Conservation (phyloP, 2,888 invertebrate species). For the Julus scandinavius region DNA sequence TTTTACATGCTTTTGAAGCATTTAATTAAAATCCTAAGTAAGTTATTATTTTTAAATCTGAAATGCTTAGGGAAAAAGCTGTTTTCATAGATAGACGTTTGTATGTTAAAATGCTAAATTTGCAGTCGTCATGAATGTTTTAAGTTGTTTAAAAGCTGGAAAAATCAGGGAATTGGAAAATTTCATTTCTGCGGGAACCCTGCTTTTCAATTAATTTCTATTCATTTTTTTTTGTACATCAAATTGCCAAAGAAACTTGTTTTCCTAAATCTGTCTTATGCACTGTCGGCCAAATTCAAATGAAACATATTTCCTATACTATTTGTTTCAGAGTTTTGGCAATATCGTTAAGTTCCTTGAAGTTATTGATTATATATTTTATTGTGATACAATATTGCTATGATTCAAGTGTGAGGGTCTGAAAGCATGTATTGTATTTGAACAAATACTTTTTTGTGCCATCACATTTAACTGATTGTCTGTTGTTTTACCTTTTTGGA, state of each 20-base stretch:
- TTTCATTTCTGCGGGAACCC: not conserved
- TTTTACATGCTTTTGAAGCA: too few species aligned
- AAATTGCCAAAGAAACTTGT: conserved; percentile 10
- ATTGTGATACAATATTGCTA: not conserved
- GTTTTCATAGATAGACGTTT: too few species aligned
- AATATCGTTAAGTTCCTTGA: not conserved
- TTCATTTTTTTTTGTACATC: not conserved
- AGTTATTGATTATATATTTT: not conserved
- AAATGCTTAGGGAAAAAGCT: too few species aligned
- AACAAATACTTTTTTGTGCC: not conserved
- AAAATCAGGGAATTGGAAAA: not conserved
- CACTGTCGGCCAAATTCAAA: not conserved
- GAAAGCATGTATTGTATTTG: not conserved
- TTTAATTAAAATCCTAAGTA: too few species aligned
- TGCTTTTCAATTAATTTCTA: not conserved
- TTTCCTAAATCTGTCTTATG: not conserved
- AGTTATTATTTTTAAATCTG: too few species aligned
- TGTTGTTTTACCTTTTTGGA: not conserved
- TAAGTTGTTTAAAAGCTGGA: too few species aligned
- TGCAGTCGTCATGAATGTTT: too few species aligned
- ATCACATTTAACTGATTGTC: not conserved
- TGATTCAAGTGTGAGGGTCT: not conserved
- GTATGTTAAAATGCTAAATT: too few species aligned
- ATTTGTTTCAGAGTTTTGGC: not conserved
- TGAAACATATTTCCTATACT: not conserved